Conservation (phyloP, 1,140 invertebrate species). For the Drosophila mayri region DNA sequence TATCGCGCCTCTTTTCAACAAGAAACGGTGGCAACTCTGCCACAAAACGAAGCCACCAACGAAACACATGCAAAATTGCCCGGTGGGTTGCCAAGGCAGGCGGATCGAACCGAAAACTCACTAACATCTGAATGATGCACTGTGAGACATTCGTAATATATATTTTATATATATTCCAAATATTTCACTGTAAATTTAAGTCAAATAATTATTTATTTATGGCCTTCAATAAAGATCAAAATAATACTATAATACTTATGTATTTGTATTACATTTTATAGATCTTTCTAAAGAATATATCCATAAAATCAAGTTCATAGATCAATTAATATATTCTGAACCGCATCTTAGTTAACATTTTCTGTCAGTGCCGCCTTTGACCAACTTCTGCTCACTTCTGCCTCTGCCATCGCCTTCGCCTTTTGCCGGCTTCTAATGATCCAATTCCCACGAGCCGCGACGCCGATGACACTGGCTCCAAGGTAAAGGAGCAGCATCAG, state of each 20-base stretch:
- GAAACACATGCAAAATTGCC: conserved; percentile 72
- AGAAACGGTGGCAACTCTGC: conserved; percentile 72
- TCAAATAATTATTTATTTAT: too few relatives aligned
- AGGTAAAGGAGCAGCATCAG: conserved; percentile 57
- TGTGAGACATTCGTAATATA: conserved; percentile 1
- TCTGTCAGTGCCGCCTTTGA: conserved; percentile 59
- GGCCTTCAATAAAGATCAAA: too few relatives aligned
- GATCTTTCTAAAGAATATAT: too few relatives aligned
- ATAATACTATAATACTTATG: too few relatives aligned
- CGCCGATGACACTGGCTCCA: conserved; percentile 80
- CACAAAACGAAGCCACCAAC: conserved; percentile 38
- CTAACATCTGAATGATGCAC: conserved; percentile 53
- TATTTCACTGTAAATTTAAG: not conserved
- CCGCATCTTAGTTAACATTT: not conserved
- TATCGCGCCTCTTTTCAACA: conserved; percentile 81
- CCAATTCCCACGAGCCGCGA: conserved; percentile 81
- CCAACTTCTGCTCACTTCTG: conserved; percentile 77
- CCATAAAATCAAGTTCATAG: too few relatives aligned
- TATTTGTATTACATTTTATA: too few relatives aligned
- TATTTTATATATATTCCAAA: not conserved
- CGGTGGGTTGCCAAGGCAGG: conserved; percentile 46
- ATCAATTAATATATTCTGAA: too few relatives aligned
- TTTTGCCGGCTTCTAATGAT: conserved; percentile 80
- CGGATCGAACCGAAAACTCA: conserved; percentile 49
- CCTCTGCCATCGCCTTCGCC: conserved; percentile 47